Percentiles rank a stretch among this genome's conserved stretches.
Conservation (phyloP, 1,140 invertebrate species). For the Odontomachus brunneus region DNA sequence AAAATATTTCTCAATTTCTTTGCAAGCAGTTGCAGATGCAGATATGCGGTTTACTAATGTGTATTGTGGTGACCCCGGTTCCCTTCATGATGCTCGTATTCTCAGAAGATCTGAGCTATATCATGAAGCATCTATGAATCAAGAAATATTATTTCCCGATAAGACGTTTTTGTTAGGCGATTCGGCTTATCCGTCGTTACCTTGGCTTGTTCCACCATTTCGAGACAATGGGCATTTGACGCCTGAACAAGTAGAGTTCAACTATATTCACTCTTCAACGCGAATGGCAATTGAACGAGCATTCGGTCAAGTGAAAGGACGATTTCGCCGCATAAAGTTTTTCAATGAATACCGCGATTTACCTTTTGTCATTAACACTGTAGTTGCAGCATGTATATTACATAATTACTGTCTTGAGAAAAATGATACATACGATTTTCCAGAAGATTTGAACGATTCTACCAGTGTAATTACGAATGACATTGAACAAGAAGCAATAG, state of each 20-base stretch:
- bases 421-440: slow-evolving; percentile 7
- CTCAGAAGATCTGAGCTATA: background rate
- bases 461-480: too few species aligned
- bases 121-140: background rate
- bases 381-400: slow-evolving; percentile 30
- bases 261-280: slow-evolving; percentile 55
- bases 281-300: slow-evolving; percentile 47
- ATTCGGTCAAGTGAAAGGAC: background rate
- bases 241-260: slow-evolving; percentile 38
- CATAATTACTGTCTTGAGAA: slow-evolving; percentile 6
- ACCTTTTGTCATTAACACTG: background rate
- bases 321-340: slow-evolving; percentile 1
- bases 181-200: slow-evolving; percentile 54
- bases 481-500: too few species aligned
- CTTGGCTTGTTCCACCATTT: slow-evolving; percentile 49
- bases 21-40: slow-evolving; percentile 55
- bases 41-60: slow-evolving; percentile 55
- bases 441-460: too few species aligned
- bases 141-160: slow-evolving; percentile 25
- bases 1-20: slow-evolving; percentile 59
- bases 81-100: background rate
- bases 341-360: background rate
- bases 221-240: slow-evolving; percentile 47
- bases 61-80: slow-evolving; percentile 48
- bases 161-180: slow-evolving; percentile 51